These are phyloP conservation scores for Theodoxus fluviatilis DNA, from an alignment of 2,888 invertebrate genomes.

Conservation along the genomic window DNA sequence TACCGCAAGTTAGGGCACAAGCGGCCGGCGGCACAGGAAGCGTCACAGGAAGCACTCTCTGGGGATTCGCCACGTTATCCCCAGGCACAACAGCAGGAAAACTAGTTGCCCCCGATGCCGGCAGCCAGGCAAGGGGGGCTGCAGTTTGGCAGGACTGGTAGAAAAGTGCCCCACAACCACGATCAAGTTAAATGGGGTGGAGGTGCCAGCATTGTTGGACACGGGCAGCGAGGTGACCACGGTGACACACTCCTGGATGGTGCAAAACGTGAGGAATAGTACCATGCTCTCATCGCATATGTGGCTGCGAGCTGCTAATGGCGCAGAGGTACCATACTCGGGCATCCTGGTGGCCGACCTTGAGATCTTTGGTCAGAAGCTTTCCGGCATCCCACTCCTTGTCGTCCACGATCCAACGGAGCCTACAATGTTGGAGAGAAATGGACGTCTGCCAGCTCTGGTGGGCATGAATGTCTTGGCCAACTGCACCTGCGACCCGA, in stretches of 20 bases:
- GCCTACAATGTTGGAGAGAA: neutral
- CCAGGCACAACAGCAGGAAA: neutral
- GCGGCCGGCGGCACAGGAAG: no score
- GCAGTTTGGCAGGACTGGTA: neutral
- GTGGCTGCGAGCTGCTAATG: slow-evolving; percentile 1
- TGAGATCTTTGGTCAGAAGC: neutral
- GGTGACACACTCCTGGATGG: neutral
- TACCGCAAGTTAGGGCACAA: no score
- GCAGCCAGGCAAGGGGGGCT: neutral
- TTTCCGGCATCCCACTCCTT: neutral
- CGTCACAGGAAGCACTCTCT: no score
- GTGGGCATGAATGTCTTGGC: slow-evolving; percentile 20
- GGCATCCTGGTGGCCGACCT: slow-evolving; percentile 1
- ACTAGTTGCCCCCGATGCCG: slow-evolving; percentile 6
- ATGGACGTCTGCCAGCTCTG: neutral
- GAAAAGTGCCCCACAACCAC: neutral
- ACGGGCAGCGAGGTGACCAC: slow-evolving; percentile 17
- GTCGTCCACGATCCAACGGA: slow-evolving; percentile 1
- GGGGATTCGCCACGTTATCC: no score
- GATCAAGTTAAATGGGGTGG: neutral
- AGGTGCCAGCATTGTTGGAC: neutral
- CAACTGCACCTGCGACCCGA: neutral
- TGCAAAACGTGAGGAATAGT: neutral
- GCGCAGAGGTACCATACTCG: neutral
- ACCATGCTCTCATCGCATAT: neutral